A percentile compares a stretch with the other conserved stretches of the same genome.
Conservation (phyloP, 2,113 vertebrate species). For the Lophius piscatorius region DNA sequence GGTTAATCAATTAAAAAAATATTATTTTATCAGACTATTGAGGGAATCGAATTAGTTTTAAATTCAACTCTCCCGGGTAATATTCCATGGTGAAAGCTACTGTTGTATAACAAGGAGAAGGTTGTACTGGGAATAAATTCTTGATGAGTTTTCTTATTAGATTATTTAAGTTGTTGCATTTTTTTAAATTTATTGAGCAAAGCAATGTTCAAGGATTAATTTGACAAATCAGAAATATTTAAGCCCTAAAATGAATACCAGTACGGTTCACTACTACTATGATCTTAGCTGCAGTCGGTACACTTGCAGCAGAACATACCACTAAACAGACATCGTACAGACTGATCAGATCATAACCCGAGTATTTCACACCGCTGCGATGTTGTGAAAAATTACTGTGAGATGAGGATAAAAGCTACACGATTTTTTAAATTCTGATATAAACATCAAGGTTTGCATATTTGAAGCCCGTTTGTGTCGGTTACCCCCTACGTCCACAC, state of each 20-base stretch:
- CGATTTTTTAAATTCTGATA: neutral
- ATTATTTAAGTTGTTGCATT: neutral
- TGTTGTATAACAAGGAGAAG: too few relatives aligned
- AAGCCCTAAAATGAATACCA: too few relatives aligned
- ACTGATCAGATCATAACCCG: neutral
- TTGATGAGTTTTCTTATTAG: neutral
- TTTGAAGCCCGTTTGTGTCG: neutral
- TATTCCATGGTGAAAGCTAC: neutral
- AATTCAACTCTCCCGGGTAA: neutral
- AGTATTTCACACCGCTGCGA: rapidly evolving
- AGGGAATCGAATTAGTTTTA: neutral
- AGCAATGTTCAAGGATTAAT: neutral
- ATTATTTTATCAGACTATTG: neutral
- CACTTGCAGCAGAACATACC: conserved; percentile 77
- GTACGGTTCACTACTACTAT: too few relatives aligned
- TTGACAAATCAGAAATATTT: too few relatives aligned
- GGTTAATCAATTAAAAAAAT: neutral
- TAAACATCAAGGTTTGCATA: neutral
- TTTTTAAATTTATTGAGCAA: neutral
- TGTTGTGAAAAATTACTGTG: neutral
- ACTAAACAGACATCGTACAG: conserved; percentile 6
- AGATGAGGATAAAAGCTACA: rapidly evolving
- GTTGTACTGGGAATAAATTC: neutral
- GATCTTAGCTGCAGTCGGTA: conserved; percentile 66
- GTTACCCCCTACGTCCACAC: conserved; percentile 33